Evolutionary conservation across 2,888 invertebrate species (phyloP).

Genomic region (Auanema sp.): DNA sequence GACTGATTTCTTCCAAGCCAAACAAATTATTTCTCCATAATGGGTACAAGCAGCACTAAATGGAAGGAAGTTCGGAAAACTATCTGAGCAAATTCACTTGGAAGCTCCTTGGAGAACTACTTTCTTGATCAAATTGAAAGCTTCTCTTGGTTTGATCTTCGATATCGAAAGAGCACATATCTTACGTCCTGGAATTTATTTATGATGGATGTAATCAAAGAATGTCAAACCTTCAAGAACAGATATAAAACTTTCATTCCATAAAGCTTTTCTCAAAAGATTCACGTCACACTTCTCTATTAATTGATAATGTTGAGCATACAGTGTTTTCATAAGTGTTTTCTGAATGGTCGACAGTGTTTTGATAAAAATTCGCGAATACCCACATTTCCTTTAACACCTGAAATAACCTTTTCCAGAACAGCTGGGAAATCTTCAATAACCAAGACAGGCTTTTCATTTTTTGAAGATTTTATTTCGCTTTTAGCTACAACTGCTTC

Average conservation of each 20-base stretch:
- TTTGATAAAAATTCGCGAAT: too few relatives aligned
- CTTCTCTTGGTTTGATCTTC: background rate
- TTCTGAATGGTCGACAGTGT: background rate
- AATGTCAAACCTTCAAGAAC: background rate
- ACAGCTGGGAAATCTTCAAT: too few relatives aligned
- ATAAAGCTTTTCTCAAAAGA: background rate
- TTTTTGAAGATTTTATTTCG: too few relatives aligned
- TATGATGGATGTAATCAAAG: background rate
- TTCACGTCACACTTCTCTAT: background rate
- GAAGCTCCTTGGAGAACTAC: background rate
- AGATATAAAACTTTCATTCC: background rate
- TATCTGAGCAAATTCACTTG: background rate
- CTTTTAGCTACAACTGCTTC: too few relatives aligned
- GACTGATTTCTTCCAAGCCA: background rate
- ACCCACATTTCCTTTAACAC: too few relatives aligned
- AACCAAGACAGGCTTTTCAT: too few relatives aligned
- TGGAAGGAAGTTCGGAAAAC: background rate
- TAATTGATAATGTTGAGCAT: background rate
- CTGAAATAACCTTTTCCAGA: too few relatives aligned
- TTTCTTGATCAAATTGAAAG: slow-evolving; percentile 2
- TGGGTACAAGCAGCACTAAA: background rate
- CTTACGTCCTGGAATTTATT: background rate
- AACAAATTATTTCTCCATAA: background rate
- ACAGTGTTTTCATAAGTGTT: background rate
- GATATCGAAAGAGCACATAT: background rate